A percentile compares a stretch with the other conserved stretches of the same genome.
These are phyloP conservation scores for Karalla daura DNA, from an alignment of 2,797 vertebrate genomes.

Conservation along the genomic window DNA sequence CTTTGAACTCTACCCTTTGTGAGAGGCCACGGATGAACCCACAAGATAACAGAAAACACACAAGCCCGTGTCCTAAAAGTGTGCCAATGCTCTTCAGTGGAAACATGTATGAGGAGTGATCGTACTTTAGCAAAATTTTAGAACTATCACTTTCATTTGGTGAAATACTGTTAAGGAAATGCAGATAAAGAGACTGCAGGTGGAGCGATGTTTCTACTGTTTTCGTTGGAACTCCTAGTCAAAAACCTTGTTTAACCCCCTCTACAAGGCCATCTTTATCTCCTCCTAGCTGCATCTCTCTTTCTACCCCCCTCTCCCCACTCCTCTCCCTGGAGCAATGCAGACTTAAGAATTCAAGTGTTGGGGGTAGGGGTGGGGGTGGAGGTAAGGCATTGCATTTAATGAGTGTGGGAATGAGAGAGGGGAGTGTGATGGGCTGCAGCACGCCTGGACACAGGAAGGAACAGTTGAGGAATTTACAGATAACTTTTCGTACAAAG, in stretches of 20 bases:
- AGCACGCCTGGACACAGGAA: constrained; percentile 29
- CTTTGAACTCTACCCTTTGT: constrained; percentile 24
- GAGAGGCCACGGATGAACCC: constrained; percentile 1
- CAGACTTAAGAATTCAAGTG: background rate
- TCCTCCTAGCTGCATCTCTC: background rate
- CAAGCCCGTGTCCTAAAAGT: constrained; percentile 14
- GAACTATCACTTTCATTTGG: too few relatives aligned
- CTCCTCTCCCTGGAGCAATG: background rate
- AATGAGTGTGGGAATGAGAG: constrained; percentile 12
- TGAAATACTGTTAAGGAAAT: too few relatives aligned
- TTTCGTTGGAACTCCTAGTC: constrained; percentile 21
- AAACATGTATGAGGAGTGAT: too few relatives aligned
- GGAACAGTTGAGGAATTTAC: constrained; percentile 37
- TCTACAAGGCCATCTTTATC: background rate
- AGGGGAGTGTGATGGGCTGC: constrained; percentile 11
- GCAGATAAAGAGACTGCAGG: constrained; percentile 17
- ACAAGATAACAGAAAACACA: constrained; percentile 20
- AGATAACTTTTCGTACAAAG: constrained; percentile 3
- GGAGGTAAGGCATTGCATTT: too few relatives aligned
- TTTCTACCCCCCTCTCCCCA: too few relatives aligned
- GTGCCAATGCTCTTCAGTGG: constrained; percentile 41
- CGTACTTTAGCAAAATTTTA: too few relatives aligned
- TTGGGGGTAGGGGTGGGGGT: constrained; percentile 9
- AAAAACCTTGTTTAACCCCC: constrained; percentile 40
- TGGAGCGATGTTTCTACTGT: background rate